Conservation (phyloP, 2,888 invertebrate genomes). For the Patella depressa region DNA sequence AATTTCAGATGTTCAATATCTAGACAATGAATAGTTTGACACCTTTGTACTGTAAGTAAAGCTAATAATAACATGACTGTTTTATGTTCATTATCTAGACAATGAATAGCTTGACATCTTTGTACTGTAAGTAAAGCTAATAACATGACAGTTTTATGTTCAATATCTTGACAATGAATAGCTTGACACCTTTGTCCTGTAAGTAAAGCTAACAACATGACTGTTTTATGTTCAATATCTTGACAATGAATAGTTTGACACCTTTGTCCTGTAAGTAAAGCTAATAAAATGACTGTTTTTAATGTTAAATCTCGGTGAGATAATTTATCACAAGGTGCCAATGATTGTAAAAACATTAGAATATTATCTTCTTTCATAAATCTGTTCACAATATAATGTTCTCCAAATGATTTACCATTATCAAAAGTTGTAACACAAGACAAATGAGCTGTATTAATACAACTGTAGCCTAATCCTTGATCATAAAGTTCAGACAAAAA, state of each 20-base stretch:
- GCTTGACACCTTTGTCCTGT: conserved; percentile 29
- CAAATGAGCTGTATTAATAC: conserved; percentile 23
- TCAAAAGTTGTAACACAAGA: conserved; percentile 13
- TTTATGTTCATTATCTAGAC: no score
- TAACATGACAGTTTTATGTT: conserved; percentile 31
- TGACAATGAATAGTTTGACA: conserved; percentile 16
- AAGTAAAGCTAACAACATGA: conserved; percentile 33
- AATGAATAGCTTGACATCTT: no score
- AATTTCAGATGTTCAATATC: conserved; percentile 28
- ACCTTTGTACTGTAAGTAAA: conserved; percentile 1
- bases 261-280: conserved; percentile 26
- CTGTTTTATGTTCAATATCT: conserved; percentile 30
- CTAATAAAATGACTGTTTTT: conserved; percentile 33
- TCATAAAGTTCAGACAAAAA: conserved; percentile 22
- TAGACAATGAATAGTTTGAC: conserved; percentile 29
- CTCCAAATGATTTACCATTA: conserved; percentile 9
- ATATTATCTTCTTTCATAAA: conserved; percentile 35
- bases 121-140: conserved; percentile 36
- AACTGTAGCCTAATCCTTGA: conserved; percentile 20
- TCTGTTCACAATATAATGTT: conserved; percentile 24
- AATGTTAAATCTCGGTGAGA: neutral
- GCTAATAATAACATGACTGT: no score
- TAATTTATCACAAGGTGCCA: conserved; percentile 33
- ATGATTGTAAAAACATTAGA: conserved; percentile 15
- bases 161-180: conserved; percentile 23